Evolutionary conservation across 92 coral and sea anemone species (phyloP), one percentile per base, ranked within the genome.

Genomic region (Chrysogorgia sp.): DNA sequence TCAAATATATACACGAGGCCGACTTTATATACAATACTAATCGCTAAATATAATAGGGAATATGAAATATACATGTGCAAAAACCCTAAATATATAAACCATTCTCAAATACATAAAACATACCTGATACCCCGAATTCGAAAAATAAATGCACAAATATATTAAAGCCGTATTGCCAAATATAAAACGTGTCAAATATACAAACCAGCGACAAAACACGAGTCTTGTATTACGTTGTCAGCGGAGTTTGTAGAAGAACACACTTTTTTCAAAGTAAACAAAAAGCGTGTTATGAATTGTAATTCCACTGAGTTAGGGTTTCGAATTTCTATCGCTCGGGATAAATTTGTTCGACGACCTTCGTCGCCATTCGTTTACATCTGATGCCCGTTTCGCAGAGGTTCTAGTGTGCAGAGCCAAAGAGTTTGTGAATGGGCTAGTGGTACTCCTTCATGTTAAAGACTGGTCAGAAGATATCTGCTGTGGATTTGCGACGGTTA

Each of bases 321-420:
- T 58, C 24, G 24, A 58, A 47, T 68, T 68, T 68, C 26, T 68
- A 47, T 9, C 34, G 7, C 25, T 68, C 21, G 58, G 75, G 10
- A 68, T 68, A 20, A 8, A 8, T 0, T 32, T 68, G 20, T 68
- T 68, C 12, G 40, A 52, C 6, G 75, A 68, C 9, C 20, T 68
- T 24, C 25, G 0, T 68, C 58, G 75, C 35, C 58, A 68, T 68
- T 68, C 75, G 21, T 68, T 68, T 41, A n/a, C 75, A 9, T 68
- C 75, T 9, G 75, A 68, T 24, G 13, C 75, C 7, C 19, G 59
- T 23, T 48, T 68, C 17, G 75, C 75, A 41, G 75, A 68, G 20
- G 75, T 68, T 8, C 37, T 43, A 10, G 59, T 47, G 10, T 25
- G 75, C n/a, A 47, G 67, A 61, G 75, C 75, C 15, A 58, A 68